Conservation (phyloP, 2,888 invertebrate species). For the Clanis bilineata region DNA sequence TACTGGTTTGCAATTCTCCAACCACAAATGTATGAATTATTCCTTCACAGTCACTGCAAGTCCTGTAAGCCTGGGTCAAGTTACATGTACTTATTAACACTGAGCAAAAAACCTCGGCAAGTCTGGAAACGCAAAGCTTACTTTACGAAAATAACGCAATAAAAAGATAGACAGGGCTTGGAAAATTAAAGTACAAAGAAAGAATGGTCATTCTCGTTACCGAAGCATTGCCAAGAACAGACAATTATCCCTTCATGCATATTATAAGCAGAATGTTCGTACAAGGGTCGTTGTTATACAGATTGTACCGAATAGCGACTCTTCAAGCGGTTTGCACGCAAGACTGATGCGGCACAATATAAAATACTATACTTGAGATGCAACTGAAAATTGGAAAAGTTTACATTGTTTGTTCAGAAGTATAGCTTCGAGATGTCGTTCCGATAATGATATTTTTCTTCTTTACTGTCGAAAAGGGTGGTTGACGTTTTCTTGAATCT, state of each 20-base stretch:
- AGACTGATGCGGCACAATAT: conserved; percentile 43
- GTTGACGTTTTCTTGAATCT: background rate
- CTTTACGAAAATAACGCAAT: no score
- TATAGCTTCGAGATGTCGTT: conserved; percentile 29
- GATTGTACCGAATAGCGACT: background rate
- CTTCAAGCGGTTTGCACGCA: conserved; percentile 24
- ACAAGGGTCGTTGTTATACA: conserved; percentile 2
- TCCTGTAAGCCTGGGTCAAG: no score
- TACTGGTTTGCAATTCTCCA: no score
- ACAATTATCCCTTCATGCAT: conserved; percentile 5
- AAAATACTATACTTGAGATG: conserved; percentile 45
- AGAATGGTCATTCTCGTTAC: background rate
- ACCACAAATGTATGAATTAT: no score
- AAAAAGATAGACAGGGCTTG: background rate
- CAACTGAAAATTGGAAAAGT: conserved; percentile 57
- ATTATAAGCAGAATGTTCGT: conserved; percentile 1
- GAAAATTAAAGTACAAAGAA: background rate
- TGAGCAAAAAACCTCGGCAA: no score
- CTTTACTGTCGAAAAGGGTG: background rate
- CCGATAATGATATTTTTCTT: conserved; percentile 19
- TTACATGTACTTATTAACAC: no score
- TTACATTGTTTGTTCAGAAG: conserved; percentile 35
- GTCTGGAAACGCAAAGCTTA: no score
- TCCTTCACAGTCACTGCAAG: no score
- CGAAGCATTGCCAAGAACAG: background rate